Evolutionary conservation across 2,113 vertebrate genomes (phyloP).

Genomic region (Archocentrus centrarchus): DNA sequence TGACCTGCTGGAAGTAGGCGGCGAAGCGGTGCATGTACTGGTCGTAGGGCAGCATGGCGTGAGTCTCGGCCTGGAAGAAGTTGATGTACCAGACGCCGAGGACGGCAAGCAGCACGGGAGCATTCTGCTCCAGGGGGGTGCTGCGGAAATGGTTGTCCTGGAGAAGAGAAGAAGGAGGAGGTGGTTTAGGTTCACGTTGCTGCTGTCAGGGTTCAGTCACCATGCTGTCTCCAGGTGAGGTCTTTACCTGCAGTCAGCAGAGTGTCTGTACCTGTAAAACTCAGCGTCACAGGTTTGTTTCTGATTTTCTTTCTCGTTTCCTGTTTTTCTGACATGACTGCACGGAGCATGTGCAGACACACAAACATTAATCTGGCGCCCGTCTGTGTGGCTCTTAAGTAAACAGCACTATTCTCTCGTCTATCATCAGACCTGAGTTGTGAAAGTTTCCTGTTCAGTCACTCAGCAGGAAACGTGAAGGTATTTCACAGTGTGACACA

Average conservation of each 20-base stretch:
- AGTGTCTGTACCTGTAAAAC: background rate
- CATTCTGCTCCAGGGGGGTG: constrained; percentile 90
- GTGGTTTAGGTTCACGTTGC: background rate
- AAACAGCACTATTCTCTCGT: background rate
- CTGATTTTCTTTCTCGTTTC: no score
- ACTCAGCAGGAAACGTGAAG: background rate
- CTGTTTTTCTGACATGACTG: no score
- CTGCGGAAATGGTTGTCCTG: constrained; percentile 95
- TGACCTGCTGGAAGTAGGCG: constrained; percentile 98
- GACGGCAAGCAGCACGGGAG: constrained; percentile 91
- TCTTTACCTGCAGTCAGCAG: background rate
- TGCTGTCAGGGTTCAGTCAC: background rate
- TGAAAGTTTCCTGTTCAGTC: background rate
- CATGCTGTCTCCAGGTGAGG: background rate
- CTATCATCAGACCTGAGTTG: background rate
- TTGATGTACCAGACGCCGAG: constrained; percentile 98
- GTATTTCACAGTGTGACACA: background rate
- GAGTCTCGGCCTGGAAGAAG: constrained; percentile 93
- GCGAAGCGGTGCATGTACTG: constrained; percentile 98
- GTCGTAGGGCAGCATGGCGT: constrained; percentile 95
- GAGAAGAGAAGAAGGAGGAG: background rate
- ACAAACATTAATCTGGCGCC: no score
- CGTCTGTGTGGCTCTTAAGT: no score
- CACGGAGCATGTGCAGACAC: background rate
- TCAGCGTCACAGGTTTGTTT: no score